Conservation (phyloP, 2,797 vertebrate species). For the Crypturellus tataupa region DNA sequence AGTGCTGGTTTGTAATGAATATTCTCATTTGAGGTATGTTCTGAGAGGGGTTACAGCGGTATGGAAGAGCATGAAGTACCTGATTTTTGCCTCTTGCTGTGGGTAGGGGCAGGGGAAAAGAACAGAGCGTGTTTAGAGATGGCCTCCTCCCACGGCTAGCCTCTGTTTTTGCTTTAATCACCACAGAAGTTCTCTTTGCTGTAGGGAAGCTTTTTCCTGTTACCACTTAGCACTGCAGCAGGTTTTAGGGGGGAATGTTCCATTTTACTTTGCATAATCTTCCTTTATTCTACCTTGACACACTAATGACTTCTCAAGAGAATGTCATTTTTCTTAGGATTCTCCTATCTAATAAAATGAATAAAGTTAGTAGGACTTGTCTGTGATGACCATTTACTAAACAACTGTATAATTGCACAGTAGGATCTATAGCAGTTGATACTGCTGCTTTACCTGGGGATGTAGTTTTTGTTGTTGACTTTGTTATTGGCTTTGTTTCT, state of each 20-base stretch:
- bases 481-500: background rate
- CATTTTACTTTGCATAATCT: background rate
- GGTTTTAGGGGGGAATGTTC: background rate
- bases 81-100: background rate
- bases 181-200: background rate
- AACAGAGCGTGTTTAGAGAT: no score
- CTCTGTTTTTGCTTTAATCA: background rate
- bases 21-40: background rate
- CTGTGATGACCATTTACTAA: background rate
- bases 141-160: no score
- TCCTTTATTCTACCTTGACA: background rate
- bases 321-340: background rate
- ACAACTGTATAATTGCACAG: background rate
- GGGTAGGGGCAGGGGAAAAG: no score
- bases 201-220: background rate
- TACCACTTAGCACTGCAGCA: background rate
- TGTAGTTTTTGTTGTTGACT: background rate
- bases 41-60: background rate
- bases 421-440: background rate
- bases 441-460: background rate
- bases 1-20: background rate
- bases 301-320: background rate
- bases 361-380: background rate
- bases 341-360: background rate
- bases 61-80: background rate